Percentiles rank a stretch among this genome's conserved stretches.
Evolutionary conservation across 2,888 invertebrate genomes (phyloP).

Genomic region (Apoderus coryli): DNA sequence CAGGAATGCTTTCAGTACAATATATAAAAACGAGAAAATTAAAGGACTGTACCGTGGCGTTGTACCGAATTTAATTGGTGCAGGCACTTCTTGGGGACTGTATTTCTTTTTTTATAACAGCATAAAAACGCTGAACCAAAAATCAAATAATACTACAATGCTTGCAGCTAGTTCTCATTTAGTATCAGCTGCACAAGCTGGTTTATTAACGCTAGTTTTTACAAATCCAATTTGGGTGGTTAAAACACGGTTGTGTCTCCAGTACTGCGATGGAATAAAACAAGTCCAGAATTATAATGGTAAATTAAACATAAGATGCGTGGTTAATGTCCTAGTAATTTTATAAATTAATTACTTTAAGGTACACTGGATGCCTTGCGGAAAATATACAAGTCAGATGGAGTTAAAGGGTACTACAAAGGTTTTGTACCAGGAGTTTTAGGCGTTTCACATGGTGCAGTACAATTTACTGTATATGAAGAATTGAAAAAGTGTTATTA

Average conservation of each 20-base stretch:
- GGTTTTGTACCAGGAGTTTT: conserved; percentile 93
- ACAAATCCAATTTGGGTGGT: conserved; percentile 99
- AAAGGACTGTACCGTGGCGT: conserved; percentile 90
- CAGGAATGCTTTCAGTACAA: conserved; percentile 65
- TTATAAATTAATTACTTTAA: no score
- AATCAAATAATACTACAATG: conserved; percentile 63
- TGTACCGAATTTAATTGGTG: conserved; percentile 93
- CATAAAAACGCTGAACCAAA: conserved; percentile 80
- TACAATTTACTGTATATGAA: conserved; percentile 98
- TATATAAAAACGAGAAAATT: conserved; percentile 74
- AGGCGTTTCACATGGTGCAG: conserved; percentile 95
- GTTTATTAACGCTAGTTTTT: conserved; percentile 72
- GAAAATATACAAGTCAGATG: conserved; percentile 83
- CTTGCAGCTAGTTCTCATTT: conserved; percentile 75
- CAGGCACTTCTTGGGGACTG: conserved; percentile 94
- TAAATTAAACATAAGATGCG: no score
- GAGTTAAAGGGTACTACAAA: conserved; percentile 83
- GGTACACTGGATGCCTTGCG: conserved; percentile 73
- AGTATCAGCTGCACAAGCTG: conserved; percentile 81
- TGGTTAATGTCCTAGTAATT: no score
- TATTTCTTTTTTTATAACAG: conserved; percentile 95
- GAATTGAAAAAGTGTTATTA: conserved; percentile 92
- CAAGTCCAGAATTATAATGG: conserved; percentile 53
- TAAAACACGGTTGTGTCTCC: conserved; percentile 92
- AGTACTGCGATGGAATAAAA: conserved; percentile 43